Conservation (phyloP, 2,888 invertebrate genomes). For the Heliconius cydno region DNA sequence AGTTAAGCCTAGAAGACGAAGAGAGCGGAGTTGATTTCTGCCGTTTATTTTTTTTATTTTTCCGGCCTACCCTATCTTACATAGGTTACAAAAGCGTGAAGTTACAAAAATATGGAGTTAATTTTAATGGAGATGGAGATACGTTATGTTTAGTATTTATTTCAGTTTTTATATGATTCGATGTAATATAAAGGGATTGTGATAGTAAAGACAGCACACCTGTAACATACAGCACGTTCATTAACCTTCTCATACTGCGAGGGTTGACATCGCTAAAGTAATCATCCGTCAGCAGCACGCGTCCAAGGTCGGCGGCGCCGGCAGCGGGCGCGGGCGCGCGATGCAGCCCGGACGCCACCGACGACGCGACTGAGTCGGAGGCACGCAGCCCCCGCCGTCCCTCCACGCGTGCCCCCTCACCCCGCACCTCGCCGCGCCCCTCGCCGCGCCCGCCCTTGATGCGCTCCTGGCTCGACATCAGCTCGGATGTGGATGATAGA, state of each 20-base stretch:
- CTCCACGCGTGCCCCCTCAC: constrained; percentile 88
- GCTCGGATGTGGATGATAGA: constrained; percentile 90
- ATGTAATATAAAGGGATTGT: too few relatives aligned
- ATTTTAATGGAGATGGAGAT: background rate
- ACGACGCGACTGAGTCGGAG: constrained; percentile 95
- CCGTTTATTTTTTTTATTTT: too few relatives aligned
- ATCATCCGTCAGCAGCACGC: constrained; percentile 97
- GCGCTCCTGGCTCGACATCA: constrained; percentile 93
- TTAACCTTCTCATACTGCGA: constrained; percentile 95
- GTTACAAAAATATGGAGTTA: too few relatives aligned
- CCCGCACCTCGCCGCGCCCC: constrained; percentile 89
- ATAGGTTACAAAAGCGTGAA: too few relatives aligned
- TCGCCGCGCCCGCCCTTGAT: constrained; percentile 87
- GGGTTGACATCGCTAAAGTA: constrained; percentile 99
- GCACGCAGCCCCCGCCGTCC: constrained; percentile 90
- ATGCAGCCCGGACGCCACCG: constrained; percentile 94
- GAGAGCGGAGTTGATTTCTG: too few relatives aligned
- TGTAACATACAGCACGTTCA: constrained; percentile 98
- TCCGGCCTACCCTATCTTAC: too few relatives aligned
- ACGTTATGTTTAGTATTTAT: background rate
- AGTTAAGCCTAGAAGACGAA: too few relatives aligned
- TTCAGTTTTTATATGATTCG: too few relatives aligned
- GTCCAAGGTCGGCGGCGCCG: constrained; percentile 87
- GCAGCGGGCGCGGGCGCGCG: constrained; percentile 75
- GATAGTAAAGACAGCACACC: constrained; percentile 75